Evolutionary conservation across 2,797 vertebrate species (phyloP), one percentile per base, ranked within the genome.

Genomic region (Atherinosoma microstoma): DNA sequence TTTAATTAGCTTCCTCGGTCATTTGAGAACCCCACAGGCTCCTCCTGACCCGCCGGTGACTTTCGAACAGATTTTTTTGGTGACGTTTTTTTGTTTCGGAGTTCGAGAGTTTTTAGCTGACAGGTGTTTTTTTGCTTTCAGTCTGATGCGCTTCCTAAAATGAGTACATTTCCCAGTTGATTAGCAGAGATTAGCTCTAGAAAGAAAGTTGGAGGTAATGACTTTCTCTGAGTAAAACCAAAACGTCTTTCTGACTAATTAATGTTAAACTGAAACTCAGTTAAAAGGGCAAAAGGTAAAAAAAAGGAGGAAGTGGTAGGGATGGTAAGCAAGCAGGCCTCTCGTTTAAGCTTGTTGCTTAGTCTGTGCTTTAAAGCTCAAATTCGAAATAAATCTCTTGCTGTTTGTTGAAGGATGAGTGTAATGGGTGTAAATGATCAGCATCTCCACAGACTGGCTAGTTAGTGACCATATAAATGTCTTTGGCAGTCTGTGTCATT

Each of bases 1-100:
- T 93, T 90, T 93, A 84, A 94, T 90, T 91, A 92, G 80, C 71
- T 35, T 72, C 75, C 71, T 79, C 84, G 76, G 76, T 85, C 81
- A 83, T 82, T 78, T 51, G 57, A 64, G 75, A n/a, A n/a, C 78
- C 75, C 84, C 62, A 67, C 73, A 62, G 78, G 83, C 73, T 68
- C 68, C 74, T 71, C 59, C 61, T 90, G 84, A 92, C 90, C 91
- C 70, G 81, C 57, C 34, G 2, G 35, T 90, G 89, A 89, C 85
- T 81, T 73, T 24, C 70, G 66, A 24, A 29, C 36, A 0, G 20
- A 66, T 40, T 32, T 76, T 64, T 56, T 70, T 20, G 65, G 40
- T 32, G 73, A 53, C 16, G 22, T 42, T 51, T 42, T 51, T 56
- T 18, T 56, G 18, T 32, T 11, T 34, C 35, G 2, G 24, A 13